Conservation (phyloP, 1,140 invertebrate species). For the Caerostris extrusa region DNA sequence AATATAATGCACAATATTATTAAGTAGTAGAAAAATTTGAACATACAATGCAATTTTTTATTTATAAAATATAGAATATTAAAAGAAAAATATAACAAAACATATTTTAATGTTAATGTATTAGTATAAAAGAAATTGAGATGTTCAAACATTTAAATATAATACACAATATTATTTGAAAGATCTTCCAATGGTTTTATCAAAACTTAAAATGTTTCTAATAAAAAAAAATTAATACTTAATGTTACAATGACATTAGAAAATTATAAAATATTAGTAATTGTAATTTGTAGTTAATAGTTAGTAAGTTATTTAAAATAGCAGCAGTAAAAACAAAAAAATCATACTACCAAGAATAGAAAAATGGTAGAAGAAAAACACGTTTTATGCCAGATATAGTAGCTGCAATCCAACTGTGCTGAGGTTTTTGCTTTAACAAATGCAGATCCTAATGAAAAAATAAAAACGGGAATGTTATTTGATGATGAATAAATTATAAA, state of each 20-base stretch:
- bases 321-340: background rate
- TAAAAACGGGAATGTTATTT: background rate
- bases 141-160: too few relatives aligned
- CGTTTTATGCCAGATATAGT: constrained; percentile 81
- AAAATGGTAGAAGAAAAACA: constrained; percentile 82
- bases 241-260: background rate
- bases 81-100: too few relatives aligned
- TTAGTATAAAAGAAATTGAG: too few relatives aligned
- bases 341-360: constrained; percentile 80
- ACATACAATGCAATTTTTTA: too few relatives aligned
- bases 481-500: background rate
- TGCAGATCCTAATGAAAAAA: constrained; percentile 80
- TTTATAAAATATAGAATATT: too few relatives aligned
- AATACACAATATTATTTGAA: too few relatives aligned
- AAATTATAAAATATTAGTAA: background rate
- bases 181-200: too few relatives aligned
- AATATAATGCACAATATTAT: too few relatives aligned
- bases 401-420: constrained; percentile 82
- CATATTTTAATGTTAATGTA: too few relatives aligned
- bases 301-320: background rate
- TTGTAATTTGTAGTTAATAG: background rate
- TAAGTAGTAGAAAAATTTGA: too few relatives aligned
- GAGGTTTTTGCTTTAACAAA: constrained; percentile 83
- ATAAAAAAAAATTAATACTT: too few relatives aligned
- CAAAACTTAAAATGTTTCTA: too few relatives aligned